These are phyloP conservation scores for Torymus tubicola DNA, from an alignment of 2,888 invertebrate genomes.

Conservation along the genomic window DNA sequence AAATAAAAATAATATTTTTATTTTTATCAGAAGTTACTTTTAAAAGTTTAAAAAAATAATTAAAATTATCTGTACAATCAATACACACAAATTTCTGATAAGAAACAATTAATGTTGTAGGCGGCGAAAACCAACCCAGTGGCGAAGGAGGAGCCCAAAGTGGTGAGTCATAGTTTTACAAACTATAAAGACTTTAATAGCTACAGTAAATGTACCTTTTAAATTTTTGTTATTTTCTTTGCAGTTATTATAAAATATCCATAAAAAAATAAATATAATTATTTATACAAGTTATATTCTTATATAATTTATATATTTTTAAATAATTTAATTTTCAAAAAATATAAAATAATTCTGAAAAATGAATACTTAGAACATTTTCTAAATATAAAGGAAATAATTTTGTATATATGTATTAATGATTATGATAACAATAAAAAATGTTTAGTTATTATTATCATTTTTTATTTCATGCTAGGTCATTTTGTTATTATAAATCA, in stretches of 20 bases:
- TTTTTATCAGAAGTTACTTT: background rate
- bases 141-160: conserved; percentile 68
- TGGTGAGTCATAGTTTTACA: conserved; percentile 65
- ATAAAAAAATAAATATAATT: no score
- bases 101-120: conserved; percentile 60
- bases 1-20: conserved; percentile 55
- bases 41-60: background rate
- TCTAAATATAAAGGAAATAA: no score
- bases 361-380: no score
- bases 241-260: no score
- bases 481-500: background rate
- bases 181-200: background rate
- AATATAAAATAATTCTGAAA: no score
- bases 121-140: conserved; percentile 70
- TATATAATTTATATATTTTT: no score
- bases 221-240: no score
- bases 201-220: no score
- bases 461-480: background rate
- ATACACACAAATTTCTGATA: background rate
- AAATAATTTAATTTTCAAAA: no score
- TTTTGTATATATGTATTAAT: background rate
- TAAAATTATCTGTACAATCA: background rate
- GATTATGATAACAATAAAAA: background rate
- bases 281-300: no score
- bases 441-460: background rate